A percentile compares a stretch with the other conserved stretches of the same genome.
phyloP scores from a whole-genome alignment of 2,113 vertebrate genomes.

The Elephas maximus region DNA sequence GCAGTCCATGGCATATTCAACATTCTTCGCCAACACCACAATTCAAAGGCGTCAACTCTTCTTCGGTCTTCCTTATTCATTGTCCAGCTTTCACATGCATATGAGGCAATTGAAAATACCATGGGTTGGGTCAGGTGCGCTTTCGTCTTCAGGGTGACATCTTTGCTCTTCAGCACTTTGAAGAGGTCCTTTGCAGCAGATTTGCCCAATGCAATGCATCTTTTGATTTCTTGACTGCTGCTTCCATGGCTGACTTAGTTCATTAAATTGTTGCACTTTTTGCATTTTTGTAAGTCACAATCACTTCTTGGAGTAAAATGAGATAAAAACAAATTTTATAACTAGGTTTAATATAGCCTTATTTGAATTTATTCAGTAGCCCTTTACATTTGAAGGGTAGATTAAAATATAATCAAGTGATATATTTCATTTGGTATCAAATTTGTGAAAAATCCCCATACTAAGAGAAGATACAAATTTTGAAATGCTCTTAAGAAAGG shows the following conservation, averaged over 20 bases:
- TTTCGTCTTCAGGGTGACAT: no score
- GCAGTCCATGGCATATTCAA: no score
- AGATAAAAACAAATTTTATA: constrained; percentile 1
- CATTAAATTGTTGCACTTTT: neutral
- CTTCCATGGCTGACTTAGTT: neutral
- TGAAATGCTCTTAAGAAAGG: neutral
- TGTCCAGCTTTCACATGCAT: no score
- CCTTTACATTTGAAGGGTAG: neutral
- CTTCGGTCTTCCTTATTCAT: no score
- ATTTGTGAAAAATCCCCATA: neutral
- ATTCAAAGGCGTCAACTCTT: no score
- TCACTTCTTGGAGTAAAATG: neutral
- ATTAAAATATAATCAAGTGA: neutral
- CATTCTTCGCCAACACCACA: no score
- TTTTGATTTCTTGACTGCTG: no score
- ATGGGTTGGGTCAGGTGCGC: no score
- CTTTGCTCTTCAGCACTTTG: no score
- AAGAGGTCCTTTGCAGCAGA: no score
- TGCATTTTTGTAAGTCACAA: neutral
- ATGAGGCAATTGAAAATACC: no score
- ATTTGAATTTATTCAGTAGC: neutral
- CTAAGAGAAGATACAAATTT: constrained; percentile 34
- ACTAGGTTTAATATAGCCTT: neutral
- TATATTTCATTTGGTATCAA: constrained; percentile 27
- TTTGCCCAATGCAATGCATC: no score